Base-by-base conservation (phyloP, 2,113 vertebrate species). In the Actenoides lindsayi region DNA sequence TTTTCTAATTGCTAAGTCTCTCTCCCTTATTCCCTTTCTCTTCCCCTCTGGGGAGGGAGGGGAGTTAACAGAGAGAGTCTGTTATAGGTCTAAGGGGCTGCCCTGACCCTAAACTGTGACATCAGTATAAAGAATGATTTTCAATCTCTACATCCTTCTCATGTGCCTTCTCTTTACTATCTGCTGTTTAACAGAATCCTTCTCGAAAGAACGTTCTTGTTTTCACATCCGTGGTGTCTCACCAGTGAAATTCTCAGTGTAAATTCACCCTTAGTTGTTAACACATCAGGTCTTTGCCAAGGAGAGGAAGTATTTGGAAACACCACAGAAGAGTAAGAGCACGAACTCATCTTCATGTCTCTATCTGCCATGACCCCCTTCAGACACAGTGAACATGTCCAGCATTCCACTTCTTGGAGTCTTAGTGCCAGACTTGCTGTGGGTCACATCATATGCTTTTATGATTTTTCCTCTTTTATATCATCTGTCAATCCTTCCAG, bases 331-430 rank as follows among this genome's bases (percentile, higher is more conserved):
- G 2, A 48, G 44, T n/a, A 73, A 60, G 2, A 68, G 12, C 27
- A 57, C 5, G 68, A 65, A 2, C 31, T 33, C 33, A 5, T 57
- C 41, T 54, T 44, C 16, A 7, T 16, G 31, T 60, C 19, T 78
- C 11, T 59, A 0, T 44, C 31, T 90, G 25, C 59, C 1, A 0
- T 33, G 25, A 68, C 21, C 16, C 10, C 16, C 21, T 44, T 76
- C 63, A 76, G 25, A 19, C 37, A 4, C 0, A 4, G 23, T 46
- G 70, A 42, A 11, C 11, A 4, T 1, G 1, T 20, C 6, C 31
- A 69, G 20, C 2, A 2, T 42, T 37, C 25, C 5, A 1, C 4
- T 56, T 69, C 35, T 63, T 27, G 30, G 25, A 8, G 15, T 63
- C 59, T 76, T 64, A 56, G 23, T 51, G 17, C 13, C 60, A 67